Conservation (phyloP, 2,113 vertebrate species). For the Synodontis membranacea region DNA sequence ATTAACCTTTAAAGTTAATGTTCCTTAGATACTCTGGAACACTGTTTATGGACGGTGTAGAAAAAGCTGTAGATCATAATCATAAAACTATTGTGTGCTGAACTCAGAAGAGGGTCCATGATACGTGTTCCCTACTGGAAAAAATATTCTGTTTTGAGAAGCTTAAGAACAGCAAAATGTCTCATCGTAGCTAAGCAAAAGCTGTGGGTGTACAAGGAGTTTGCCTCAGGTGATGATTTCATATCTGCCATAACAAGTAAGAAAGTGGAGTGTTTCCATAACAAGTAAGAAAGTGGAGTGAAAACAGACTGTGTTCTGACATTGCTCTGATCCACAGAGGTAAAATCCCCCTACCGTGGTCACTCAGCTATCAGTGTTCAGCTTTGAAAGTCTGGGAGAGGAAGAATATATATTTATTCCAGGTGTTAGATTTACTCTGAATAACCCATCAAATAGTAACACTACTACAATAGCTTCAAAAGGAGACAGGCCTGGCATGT, state of each 20-base stretch:
- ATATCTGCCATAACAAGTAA: not conserved
- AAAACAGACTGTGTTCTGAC: not conserved
- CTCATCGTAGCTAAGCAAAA: not conserved
- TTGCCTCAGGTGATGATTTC: not conserved
- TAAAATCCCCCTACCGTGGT: not conserved
- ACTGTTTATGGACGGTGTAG: not conserved
- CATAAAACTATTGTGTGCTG: not conserved
- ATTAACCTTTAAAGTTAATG: not conserved
- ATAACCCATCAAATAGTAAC: constrained; percentile 29
- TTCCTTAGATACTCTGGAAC: not conserved
- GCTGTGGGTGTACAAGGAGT: not conserved
- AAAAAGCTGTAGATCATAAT: not conserved
- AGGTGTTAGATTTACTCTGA: constrained; percentile 35
- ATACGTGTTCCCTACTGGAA: not conserved
- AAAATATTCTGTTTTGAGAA: not conserved
- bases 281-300: too few species aligned
- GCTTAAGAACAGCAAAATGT: not conserved
- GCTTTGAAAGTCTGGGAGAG: not conserved
- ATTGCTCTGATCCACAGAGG: not conserved
- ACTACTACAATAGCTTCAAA: constrained; percentile 31
- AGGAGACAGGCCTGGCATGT: constrained; percentile 7
- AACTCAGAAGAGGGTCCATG: not conserved
- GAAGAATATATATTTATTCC: constrained; percentile 39
- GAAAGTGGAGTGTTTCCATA: not conserved
- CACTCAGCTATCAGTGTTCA: constrained; percentile 4